Base-by-base conservation (phyloP, 2,888 invertebrate genomes). In the Nymphalis urticae region DNA sequence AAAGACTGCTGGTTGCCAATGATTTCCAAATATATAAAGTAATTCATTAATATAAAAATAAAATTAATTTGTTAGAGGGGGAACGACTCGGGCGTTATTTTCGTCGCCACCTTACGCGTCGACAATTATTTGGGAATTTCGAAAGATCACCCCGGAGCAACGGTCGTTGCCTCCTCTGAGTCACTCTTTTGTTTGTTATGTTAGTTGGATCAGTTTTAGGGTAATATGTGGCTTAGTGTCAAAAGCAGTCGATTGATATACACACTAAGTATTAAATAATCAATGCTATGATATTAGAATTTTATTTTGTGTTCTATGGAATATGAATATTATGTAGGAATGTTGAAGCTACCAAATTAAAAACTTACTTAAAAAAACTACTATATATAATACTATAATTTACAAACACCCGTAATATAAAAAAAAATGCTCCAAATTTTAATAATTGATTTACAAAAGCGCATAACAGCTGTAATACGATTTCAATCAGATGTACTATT, bases 51-150 rank as follows among this genome's bases (percentile, higher is more conserved):
- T 89, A 88, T 88, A 88, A 85, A 90, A 90, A 91, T 90, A 90
- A 88, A 88, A 86, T 88, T 85, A 86, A 89, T 89, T 87, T 87
- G 84, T 87, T 83, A 75, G 76, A 76, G 83, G 90, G 88, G 85
- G 85, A 87, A 84, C 86, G 87, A 85, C 85, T 84, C 82, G 75
- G 75, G 78, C 79, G 87, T 87, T 91, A 91, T 92, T 91, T 90
- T 87, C 81, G 90, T 90, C 88, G 82, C 83, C 86, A 88, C 86
- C 88, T 88, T 89, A 86, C 85, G 82, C 84, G 86, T 87, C 89
- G 88, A 89, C 90, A 90, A 91, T 91, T 90, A 90, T 90, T 90
- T 84, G 90, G 90, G 90, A 90, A 90, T 91, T 88, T 90, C 86
- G 84, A 87, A 88, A 90, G 90, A 92, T 91, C 91, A 91, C 91